Evolutionary conservation across 2,797 vertebrate genomes (phyloP).

Genomic region (Falco novaeseelandiae): DNA sequence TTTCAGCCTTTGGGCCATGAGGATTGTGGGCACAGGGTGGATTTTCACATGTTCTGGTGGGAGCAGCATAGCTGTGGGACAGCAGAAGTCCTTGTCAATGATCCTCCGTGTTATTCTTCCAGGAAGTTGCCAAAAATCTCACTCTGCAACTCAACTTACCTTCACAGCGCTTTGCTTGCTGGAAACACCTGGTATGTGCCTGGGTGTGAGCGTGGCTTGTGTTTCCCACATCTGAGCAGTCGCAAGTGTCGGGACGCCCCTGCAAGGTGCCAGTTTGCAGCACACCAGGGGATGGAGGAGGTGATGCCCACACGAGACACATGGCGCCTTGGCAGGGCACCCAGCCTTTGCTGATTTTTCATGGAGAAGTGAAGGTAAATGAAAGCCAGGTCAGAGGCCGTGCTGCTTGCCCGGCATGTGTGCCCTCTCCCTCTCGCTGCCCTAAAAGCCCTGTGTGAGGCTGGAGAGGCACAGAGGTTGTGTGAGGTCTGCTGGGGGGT

Average conservation of each 20-base stretch:
- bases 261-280: neutral
- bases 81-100: neutral
- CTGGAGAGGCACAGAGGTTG: neutral
- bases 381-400: neutral
- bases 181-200: neutral
- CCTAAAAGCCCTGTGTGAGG: neutral
- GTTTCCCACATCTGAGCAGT: neutral
- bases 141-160: neutral
- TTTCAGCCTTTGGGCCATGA: neutral
- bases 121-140: neutral
- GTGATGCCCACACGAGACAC: neutral
- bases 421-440: neutral
- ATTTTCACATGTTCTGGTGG: accelerated
- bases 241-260: accelerated
- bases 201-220: neutral
- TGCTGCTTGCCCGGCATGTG: accelerated
- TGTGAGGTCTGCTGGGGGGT: neutral
- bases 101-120: accelerated
- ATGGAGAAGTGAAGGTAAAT: neutral
- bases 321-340: neutral
- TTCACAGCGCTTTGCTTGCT: neutral
- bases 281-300: accelerated
- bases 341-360: neutral
- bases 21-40: neutral
- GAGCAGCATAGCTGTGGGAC: neutral